Evolutionary conservation across 1,140 invertebrate species (phyloP), one percentile per base, ranked within the genome.

Genomic region (Aporrectodea caliginosa): DNA sequence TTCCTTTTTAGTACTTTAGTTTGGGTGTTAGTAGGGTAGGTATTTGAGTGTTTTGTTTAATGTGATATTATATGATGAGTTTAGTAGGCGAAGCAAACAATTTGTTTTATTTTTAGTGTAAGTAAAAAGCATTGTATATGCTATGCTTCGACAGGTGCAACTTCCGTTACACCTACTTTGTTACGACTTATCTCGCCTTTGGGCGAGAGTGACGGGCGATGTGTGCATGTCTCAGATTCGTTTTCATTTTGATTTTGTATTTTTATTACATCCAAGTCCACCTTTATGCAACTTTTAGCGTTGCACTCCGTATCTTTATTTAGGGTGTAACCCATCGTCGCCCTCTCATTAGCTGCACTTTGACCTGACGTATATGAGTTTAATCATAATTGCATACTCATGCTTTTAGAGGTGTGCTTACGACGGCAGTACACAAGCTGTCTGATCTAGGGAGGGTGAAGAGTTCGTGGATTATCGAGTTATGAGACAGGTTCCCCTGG

Each of bases 171-270:
- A 85, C 89, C 90, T 91, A 92, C 91, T 92, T 88, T 92, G 91
- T 92, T 92, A 92, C 91, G 91, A 92, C 91, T 92, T 92, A 90
- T 91, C n/a, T n/a, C n/a, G n/a, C n/a, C n/a, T n/a, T n/a, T n/a
- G n/a, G n/a, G n/a, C n/a, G n/a, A n/a, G n/a, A 92, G 87, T 88
- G 91, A 92, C 91, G 91, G 91, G 91, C 91, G 89, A 92, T 92
- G 90, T 92, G 90, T 91, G 88, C 90, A 90, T 89, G 90, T 87
- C 87, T 88, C 86, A 89, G 85, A 88, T 83, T 84, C 85, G 79
- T 84, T 88, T 87, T 88, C 85, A 87, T 86, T 78, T 85, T 84
- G 86, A 84, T 68, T 82, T 76, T 82, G 81, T 70, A 73, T 35
- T 76, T 84, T 84, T 78, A 86, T 90, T 90, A 90, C 87, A 87